Percentiles rank a stretch among this genome's conserved stretches.
Evolutionary conservation across 2,113 vertebrate species (phyloP).

Genomic region (Colius striatus): DNA sequence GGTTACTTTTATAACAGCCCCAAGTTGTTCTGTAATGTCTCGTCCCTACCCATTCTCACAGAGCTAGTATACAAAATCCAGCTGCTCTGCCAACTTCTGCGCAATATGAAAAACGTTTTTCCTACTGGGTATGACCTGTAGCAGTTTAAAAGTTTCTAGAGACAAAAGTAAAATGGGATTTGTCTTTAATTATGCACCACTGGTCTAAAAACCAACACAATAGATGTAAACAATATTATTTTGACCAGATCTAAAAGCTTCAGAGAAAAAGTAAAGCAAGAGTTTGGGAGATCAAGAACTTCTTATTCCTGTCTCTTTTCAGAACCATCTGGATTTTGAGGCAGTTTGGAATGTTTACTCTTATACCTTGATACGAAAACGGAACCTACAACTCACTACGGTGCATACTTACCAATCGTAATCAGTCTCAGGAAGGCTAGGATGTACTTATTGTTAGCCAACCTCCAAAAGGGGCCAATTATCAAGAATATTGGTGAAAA

Average conservation of each 20-base stretch:
- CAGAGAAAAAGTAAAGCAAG: not conserved
- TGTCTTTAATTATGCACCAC: not conserved
- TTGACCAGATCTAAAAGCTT: not conserved
- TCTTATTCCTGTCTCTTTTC: not conserved
- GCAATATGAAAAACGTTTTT: not conserved
- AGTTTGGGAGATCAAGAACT: not conserved
- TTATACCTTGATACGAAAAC: not conserved
- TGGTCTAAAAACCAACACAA: not conserved
- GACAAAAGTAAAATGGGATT: not conserved
- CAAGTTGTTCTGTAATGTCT: not conserved
- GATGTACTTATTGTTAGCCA: conserved; percentile 64
- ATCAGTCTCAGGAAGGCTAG: conserved; percentile 66
- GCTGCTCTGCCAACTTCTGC: not conserved
- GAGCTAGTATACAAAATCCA: not conserved
- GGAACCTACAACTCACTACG: not conserved
- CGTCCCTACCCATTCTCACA: not conserved
- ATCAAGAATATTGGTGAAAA: conserved; percentile 68
- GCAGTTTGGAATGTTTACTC: not conserved
- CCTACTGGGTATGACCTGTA: not conserved
- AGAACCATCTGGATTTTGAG: not conserved
- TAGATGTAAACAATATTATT: not conserved
- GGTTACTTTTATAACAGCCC: not conserved
- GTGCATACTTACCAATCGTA: conserved; percentile 63
- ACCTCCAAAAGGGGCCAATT: conserved; percentile 63
- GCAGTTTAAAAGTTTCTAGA: not conserved